Evolutionary conservation across 2,888 invertebrate species (phyloP).

Genomic region (Azorinus chamasolen): DNA sequence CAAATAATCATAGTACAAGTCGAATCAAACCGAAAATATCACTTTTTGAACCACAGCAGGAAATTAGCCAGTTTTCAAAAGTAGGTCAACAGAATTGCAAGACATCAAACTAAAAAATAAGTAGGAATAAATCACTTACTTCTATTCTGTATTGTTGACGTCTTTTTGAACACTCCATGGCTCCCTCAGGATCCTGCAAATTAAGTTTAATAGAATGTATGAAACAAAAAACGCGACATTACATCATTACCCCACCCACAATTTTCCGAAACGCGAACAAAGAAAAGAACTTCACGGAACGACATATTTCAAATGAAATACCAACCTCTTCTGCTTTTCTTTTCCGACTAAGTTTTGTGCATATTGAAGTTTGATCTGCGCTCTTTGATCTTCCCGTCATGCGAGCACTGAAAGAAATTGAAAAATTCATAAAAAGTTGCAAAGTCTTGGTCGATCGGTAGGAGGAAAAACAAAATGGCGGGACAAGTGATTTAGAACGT

Average conservation of each 20-base stretch:
- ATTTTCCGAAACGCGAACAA: constrained; percentile 49
- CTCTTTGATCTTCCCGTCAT: constrained; percentile 69
- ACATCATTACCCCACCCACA: constrained; percentile 58
- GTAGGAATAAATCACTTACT: constrained; percentile 58
- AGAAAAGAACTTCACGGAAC: constrained; percentile 34
- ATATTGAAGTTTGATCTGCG: constrained; percentile 59
- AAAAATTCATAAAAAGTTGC: background rate
- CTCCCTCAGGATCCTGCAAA: constrained; percentile 76
- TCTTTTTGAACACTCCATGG: constrained; percentile 70
- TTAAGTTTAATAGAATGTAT: constrained; percentile 11
- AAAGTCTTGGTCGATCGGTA: background rate
- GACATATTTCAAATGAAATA: background rate
- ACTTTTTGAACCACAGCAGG: too few species aligned
- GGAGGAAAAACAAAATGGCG: constrained; percentile 69
- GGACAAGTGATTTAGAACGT: constrained; percentile 34
- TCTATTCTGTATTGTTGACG: constrained; percentile 80
- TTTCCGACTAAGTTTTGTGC: constrained; percentile 68
- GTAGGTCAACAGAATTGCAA: constrained; percentile 3
- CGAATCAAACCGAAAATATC: background rate
- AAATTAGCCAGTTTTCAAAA: background rate
- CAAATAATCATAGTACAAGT: background rate
- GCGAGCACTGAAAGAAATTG: constrained; percentile 70
- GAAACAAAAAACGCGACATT: too few species aligned
- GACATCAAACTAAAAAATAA: background rate
- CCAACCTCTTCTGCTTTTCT: constrained; percentile 79